These are phyloP conservation scores for Pemphredon lugubris DNA, from an alignment of 2,888 invertebrate genomes.

Conservation along the genomic window DNA sequence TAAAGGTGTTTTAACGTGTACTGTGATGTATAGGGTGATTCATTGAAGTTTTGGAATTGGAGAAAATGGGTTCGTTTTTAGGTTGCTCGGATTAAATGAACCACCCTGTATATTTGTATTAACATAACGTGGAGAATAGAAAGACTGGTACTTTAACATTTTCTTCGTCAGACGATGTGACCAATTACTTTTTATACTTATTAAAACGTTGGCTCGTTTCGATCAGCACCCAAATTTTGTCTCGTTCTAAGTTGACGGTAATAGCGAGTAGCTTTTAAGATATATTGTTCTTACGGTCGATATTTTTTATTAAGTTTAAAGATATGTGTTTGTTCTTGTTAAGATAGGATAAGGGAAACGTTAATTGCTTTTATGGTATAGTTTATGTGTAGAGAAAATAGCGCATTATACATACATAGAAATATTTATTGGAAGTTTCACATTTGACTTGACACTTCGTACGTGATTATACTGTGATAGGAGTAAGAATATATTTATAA, in stretches of 20 bases:
- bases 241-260: neutral
- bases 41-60: too few species aligned
- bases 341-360: neutral
- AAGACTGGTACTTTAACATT: neutral
- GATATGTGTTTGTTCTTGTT: neutral
- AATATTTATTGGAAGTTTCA: constrained; percentile 45
- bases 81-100: neutral
- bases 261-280: neutral
- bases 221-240: neutral
- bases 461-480: constrained; percentile 70
- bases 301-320: neutral
- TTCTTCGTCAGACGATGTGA: neutral
- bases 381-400: constrained; percentile 17
- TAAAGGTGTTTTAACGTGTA: neutral
- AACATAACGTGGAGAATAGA: neutral
- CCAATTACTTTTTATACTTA: neutral
- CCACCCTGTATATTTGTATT: neutral
- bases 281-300: neutral
- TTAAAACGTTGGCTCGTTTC: neutral
- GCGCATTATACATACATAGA: constrained; percentile 13
- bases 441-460: constrained; percentile 34
- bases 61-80: too few species aligned
- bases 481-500: constrained; percentile 59
- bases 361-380: constrained; percentile 30
- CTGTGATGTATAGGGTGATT: too few species aligned